Conservation (phyloP, 1,140 invertebrate genomes). For the Mya arenaria region DNA sequence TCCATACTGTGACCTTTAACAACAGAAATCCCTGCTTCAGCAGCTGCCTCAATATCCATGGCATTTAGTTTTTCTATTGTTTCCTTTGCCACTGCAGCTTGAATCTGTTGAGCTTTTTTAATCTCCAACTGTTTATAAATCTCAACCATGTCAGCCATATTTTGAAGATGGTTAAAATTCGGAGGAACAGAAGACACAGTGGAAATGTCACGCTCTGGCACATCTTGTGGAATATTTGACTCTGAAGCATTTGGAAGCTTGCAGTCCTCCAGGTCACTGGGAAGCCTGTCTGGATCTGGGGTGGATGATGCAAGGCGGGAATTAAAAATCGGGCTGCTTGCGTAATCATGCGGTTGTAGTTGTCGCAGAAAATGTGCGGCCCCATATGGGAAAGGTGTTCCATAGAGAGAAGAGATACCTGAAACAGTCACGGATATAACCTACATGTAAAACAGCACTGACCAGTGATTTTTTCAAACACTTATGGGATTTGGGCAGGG, state of each 20-base stretch:
- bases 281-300: constrained; percentile 44
- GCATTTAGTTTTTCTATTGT: constrained; percentile 40
- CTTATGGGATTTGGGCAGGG: no score
- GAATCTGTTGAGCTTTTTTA: constrained; percentile 27
- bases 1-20: neutral
- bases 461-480: no score
- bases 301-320: constrained; percentile 39
- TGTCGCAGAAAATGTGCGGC: constrained; percentile 32
- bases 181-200: constrained; percentile 34
- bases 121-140: constrained; percentile 44
- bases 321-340: constrained; percentile 35
- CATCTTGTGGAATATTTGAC: neutral
- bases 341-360: constrained; percentile 15
- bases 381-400: constrained; percentile 36
- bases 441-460: no score
- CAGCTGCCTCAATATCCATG: neutral
- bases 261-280: constrained; percentile 6
- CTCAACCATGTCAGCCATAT: constrained; percentile 53
- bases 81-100: constrained; percentile 28
- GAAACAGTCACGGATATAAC: neutral
- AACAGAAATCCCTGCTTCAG: no score
- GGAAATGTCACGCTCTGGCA: constrained; percentile 42
- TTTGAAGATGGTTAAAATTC: constrained; percentile 38
- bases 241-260: neutral
- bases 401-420: constrained; percentile 35